A percentile compares a stretch with the other conserved stretches of the same genome.
phyloP scores from a whole-genome alignment of 1,140 invertebrate genomes.

The Hylaeus anthracinus region DNA sequence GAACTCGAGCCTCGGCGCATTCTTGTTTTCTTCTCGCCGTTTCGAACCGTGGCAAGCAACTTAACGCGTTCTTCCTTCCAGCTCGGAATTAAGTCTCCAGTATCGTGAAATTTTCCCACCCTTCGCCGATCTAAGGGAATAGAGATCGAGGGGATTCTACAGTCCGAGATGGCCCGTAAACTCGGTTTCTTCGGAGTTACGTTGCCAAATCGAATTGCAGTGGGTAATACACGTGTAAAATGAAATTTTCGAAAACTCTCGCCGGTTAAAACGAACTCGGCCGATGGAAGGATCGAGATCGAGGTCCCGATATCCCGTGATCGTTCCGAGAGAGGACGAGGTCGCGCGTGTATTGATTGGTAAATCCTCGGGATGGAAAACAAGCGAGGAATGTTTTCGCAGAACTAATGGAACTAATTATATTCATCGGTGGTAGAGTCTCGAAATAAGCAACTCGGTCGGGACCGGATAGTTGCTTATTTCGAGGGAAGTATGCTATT shows the following conservation, averaged over 20 bases:
- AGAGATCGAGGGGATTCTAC: neutral
- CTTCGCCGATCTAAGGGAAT: neutral
- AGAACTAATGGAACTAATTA: no score
- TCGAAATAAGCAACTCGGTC: no score
- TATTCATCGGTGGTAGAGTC: no score
- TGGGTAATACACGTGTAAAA: neutral
- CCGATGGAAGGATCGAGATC: no score
- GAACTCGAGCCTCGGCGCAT: constrained; percentile 11
- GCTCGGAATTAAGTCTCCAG: neutral
- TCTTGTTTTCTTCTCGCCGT: neutral
- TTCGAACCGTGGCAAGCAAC: neutral
- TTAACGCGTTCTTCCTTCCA: neutral
- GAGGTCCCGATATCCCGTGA: neutral
- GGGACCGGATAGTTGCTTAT: no score
- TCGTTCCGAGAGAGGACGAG: no score
- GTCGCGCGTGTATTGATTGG: no score
- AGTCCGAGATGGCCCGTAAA: neutral
- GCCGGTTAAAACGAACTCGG: neutral
- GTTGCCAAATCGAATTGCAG: neutral
- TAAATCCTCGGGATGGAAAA: no score
- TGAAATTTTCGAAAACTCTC: neutral
- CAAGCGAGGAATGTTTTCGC: no score
- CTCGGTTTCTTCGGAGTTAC: neutral
- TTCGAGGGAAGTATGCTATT: no score
- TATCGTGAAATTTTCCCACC: neutral